phyloP scores from a whole-genome alignment of 2,888 invertebrate species.

The Xanthorhoe designata region DNA sequence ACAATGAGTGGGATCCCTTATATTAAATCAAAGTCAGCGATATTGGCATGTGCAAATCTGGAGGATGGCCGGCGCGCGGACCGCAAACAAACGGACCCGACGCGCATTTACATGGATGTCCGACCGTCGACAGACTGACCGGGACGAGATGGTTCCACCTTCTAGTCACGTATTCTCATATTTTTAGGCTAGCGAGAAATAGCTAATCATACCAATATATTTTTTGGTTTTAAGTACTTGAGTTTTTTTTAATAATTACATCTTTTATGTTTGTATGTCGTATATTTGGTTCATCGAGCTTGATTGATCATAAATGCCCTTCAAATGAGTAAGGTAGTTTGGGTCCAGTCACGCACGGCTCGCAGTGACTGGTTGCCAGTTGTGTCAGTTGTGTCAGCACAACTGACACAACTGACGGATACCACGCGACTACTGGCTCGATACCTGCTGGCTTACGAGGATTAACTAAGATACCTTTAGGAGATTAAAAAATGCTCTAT shows the following conservation, averaged over 20 bases:
- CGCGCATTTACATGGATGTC: not conserved
- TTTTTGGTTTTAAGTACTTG: not conserved
- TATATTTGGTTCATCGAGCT: too few species aligned
- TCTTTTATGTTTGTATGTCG: too few species aligned
- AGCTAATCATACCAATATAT: not conserved
- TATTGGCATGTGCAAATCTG: constrained; percentile 45
- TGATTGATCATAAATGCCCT: too few species aligned
- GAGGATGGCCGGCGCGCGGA: constrained; percentile 14
- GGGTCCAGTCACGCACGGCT: not conserved
- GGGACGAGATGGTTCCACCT: not conserved
- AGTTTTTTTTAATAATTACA: not conserved
- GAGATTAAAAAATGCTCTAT: not conserved
- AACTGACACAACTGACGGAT: constrained; percentile 15
- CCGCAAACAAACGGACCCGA: constrained; percentile 38
- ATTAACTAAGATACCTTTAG: not conserved
- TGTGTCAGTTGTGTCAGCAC: too few species aligned
- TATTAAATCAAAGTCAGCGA: constrained; percentile 48
- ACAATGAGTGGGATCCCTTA: constrained; percentile 38
- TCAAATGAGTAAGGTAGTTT: not conserved
- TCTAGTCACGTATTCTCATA: not conserved
- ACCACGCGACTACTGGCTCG: constrained; percentile 9
- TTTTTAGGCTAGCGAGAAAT: not conserved
- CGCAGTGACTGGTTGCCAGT: constrained; percentile 26
- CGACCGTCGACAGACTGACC: not conserved
- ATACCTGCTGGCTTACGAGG: constrained; percentile 2